Evolutionary conservation across 2,888 invertebrate species (phyloP).

Genomic region (Drosophila nigricruria): DNA sequence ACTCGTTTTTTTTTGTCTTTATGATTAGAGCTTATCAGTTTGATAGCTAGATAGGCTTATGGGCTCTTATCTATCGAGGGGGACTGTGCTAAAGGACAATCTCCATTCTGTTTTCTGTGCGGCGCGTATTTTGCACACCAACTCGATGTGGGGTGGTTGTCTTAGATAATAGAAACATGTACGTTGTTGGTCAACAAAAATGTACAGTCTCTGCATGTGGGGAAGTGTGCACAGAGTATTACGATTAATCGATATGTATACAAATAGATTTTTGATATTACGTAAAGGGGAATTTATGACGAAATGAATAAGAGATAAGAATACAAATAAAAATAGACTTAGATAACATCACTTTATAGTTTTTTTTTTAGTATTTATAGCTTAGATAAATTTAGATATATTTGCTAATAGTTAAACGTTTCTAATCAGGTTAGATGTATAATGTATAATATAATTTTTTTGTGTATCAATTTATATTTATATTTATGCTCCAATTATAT

Average conservation of each 20-base stretch:
- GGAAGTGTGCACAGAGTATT: neutral
- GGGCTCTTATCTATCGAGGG: slow-evolving; percentile 42
- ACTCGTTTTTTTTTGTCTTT: slow-evolving; percentile 23
- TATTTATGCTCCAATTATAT: neutral
- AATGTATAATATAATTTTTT: neutral
- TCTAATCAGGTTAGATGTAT: neutral
- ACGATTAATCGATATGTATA: slow-evolving; percentile 13
- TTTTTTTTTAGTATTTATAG: neutral
- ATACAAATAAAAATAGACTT: neutral
- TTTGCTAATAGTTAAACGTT: neutral
- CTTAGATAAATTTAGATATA: neutral
- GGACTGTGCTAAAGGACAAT: slow-evolving; percentile 40
- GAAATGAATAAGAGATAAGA: neutral
- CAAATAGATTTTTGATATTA: neutral
- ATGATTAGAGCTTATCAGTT: slow-evolving; percentile 41
- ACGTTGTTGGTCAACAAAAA: slow-evolving; percentile 11
- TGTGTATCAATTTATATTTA: neutral
- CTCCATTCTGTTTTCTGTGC: slow-evolving; percentile 47
- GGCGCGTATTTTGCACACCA: slow-evolving; percentile 15
- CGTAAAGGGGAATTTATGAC: neutral
- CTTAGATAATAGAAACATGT: slow-evolving; percentile 26
- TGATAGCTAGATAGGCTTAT: slow-evolving; percentile 36
- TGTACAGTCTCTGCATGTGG: slow-evolving; percentile 16
- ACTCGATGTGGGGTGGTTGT: slow-evolving; percentile 24
- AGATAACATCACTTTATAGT: neutral